Evolutionary conservation across 2,113 vertebrate genomes (phyloP).

Genomic region (human): DNA sequence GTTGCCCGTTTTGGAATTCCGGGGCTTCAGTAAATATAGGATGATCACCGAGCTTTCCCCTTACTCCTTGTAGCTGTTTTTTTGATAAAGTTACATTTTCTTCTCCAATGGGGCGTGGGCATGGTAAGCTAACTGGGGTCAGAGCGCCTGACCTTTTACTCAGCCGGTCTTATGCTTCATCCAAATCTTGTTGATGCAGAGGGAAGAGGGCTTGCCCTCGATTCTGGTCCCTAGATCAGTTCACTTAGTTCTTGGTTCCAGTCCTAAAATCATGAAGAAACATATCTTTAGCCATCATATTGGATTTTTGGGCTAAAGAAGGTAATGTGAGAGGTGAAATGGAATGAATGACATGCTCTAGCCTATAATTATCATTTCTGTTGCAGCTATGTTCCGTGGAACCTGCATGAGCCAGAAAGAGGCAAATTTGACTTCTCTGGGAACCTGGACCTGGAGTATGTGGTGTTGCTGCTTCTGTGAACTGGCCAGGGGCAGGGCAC

Average conservation of each 20-base stretch:
- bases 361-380: background rate
- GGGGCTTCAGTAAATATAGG: background rate
- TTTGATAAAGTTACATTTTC: background rate
- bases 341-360: background rate
- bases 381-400: conserved; percentile 90
- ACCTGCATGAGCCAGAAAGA: conserved; percentile 92
- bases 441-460: conserved; percentile 93
- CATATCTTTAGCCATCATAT: no score
- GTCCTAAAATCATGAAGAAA: background rate
- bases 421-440: conserved; percentile 90
- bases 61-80: background rate
- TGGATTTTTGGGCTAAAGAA: background rate
- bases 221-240: background rate
- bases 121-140: background rate
- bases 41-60: background rate
- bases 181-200: background rate
- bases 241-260: background rate
- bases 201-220: background rate
- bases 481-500: background rate
- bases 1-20: background rate
- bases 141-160: background rate
- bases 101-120: background rate
- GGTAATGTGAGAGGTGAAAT: background rate
- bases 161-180: no score
- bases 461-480: conserved; percentile 5